Conservation (phyloP, 2,113 vertebrate species). For the Pelodiscus sinensis region DNA sequence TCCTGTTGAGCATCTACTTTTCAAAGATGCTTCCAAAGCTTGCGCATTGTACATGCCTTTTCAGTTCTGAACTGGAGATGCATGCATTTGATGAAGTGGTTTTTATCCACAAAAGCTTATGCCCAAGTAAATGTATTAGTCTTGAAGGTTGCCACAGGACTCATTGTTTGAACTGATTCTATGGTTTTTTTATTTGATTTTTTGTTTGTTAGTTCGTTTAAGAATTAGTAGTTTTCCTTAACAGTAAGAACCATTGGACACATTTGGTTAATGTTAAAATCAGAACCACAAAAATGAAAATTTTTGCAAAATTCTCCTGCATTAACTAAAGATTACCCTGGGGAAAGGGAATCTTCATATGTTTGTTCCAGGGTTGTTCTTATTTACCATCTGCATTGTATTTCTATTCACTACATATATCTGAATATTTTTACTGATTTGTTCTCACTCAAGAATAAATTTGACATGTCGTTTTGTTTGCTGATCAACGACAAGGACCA, state of each 20-base stretch:
- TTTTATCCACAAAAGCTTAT: too few species aligned
- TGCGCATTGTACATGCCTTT: too few species aligned
- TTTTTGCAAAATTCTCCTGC: slow-evolving; percentile 41
- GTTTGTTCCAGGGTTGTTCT: slow-evolving; percentile 55
- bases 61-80: too few species aligned
- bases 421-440: slow-evolving; percentile 47
- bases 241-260: background rate
- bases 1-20: too few species aligned
- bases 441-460: slow-evolving; percentile 59
- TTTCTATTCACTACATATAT: slow-evolving; percentile 50
- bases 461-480: slow-evolving; percentile 57
- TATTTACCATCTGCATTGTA: slow-evolving; percentile 62
- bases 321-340: slow-evolving; percentile 43
- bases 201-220: background rate
- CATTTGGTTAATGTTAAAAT: slow-evolving; percentile 24
- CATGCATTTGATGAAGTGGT: too few species aligned
- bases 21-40: too few species aligned
- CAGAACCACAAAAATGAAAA: slow-evolving; percentile 16
- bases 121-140: too few species aligned
- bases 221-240: slow-evolving; percentile 10
- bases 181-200: background rate
- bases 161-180: background rate
- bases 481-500: slow-evolving; percentile 51
- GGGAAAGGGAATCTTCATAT: background rate
- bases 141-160: too few species aligned